phyloP scores from a whole-genome alignment of 2,888 invertebrate species.

The Limnephilus auricula region DNA sequence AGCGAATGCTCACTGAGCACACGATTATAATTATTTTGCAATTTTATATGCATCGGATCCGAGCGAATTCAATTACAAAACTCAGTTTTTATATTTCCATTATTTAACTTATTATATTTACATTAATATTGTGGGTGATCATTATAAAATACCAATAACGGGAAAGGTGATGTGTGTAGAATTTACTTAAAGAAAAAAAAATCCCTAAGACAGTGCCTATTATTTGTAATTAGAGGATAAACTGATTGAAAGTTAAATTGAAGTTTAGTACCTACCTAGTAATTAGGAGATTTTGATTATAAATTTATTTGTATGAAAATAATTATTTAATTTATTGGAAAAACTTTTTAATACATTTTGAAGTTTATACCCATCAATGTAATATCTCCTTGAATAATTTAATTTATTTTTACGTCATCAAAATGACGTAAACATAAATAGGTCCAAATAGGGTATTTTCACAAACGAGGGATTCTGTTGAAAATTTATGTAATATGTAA shows the following conservation, averaged over 20 bases:
- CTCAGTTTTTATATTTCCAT: not conserved
- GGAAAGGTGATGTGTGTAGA: not conserved
- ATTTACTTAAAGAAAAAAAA: not conserved
- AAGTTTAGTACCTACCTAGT: not conserved
- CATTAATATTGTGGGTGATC: not conserved
- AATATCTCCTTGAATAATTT: no score
- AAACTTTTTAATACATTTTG: no score
- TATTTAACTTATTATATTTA: not conserved
- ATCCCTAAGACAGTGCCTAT: no score
- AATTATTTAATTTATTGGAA: no score
- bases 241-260: not conserved
- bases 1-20: constrained; percentile 23
- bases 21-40: constrained; percentile 30
- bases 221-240: not conserved
- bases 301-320: no score
- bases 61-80: not conserved
- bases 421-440: no score
- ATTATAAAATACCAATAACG: not conserved
- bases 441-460: no score
- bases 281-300: no score
- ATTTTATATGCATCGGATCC: constrained; percentile 18
- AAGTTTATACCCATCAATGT: no score
- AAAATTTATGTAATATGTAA: no score
- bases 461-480: no score
- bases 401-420: no score